These are phyloP conservation scores for Drosophila mimetica DNA, from an alignment of 2,888 invertebrate genomes.

Conservation along the genomic window DNA sequence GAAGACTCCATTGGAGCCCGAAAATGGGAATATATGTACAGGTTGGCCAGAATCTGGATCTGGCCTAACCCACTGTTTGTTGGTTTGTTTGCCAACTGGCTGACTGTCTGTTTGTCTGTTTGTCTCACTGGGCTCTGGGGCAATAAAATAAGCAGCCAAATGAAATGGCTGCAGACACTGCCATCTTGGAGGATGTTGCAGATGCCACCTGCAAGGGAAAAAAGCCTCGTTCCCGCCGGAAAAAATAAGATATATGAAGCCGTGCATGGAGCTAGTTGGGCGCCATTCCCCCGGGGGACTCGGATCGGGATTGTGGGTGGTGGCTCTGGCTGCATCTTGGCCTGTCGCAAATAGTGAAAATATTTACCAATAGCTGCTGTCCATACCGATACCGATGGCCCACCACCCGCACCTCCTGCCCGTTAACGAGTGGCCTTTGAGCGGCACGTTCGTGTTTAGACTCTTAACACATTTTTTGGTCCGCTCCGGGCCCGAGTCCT, in stretches of 20 bases:
- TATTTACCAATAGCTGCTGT: slow-evolving; percentile 68
- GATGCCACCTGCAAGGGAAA: slow-evolving; percentile 3
- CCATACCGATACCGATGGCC: slow-evolving; percentile 20
- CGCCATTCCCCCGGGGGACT: background rate
- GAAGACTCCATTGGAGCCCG: slow-evolving; percentile 48
- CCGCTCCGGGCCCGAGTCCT: slow-evolving; percentile 46
- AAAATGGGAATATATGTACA: slow-evolving; percentile 2
- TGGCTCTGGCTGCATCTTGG: slow-evolving; percentile 33
- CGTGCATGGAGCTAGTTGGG: slow-evolving; percentile 45
- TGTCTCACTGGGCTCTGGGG: slow-evolving; percentile 55
- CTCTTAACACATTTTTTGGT: slow-evolving; percentile 75
- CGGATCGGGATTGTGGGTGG: slow-evolving; percentile 1
- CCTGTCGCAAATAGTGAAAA: slow-evolving; percentile 68
- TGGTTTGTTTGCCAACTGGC: slow-evolving; percentile 5
- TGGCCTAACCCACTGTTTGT: slow-evolving; percentile 9
- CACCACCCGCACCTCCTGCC: slow-evolving; percentile 7
- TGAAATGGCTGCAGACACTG: slow-evolving; percentile 72
- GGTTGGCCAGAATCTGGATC: slow-evolving; percentile 1
- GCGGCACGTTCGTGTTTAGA: slow-evolving; percentile 76
- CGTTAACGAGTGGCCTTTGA: slow-evolving; percentile 78
- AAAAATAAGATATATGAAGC: slow-evolving; percentile 27
- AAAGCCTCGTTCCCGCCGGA: slow-evolving; percentile 1
- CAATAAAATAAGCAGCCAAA: slow-evolving; percentile 76
- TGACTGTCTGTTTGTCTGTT: slow-evolving; percentile 45
- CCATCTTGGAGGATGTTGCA: slow-evolving; percentile 49